Evolutionary conservation across 2,888 invertebrate genomes (phyloP).

Genomic region (Melieria omissa): DNA sequence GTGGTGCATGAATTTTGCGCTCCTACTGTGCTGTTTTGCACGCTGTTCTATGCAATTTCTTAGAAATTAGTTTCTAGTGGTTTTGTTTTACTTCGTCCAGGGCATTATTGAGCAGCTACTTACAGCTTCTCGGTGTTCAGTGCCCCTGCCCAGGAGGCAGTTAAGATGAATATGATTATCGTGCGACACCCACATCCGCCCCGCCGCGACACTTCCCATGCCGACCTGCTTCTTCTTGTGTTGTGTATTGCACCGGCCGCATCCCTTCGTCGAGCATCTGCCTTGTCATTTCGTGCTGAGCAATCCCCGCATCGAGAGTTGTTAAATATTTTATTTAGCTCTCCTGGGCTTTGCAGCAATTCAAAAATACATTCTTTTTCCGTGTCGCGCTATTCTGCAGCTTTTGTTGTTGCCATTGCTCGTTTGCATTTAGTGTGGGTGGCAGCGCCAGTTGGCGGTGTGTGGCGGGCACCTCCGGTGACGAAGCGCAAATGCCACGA

Average conservation of each 20-base stretch:
- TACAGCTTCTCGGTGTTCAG: too few relatives aligned
- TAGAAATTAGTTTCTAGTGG: too few relatives aligned
- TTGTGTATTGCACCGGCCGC: background rate
- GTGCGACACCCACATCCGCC: conserved; percentile 2
- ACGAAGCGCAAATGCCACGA: conserved; percentile 46
- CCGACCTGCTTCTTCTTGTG: background rate
- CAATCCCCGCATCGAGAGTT: background rate
- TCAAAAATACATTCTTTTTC: conserved; percentile 52
- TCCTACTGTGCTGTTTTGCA: too few relatives aligned
- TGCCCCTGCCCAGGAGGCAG: conserved; percentile 5
- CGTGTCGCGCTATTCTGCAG: background rate
- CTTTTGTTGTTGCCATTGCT: conserved; percentile 32
- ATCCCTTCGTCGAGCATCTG: background rate
- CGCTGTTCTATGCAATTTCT: too few relatives aligned
- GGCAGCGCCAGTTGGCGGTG: background rate
- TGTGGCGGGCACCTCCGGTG: conserved; percentile 42
- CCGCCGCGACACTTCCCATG: too few relatives aligned
- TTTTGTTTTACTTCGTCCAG: too few relatives aligned
- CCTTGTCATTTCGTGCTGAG: background rate
- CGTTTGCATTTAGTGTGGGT: conserved; percentile 41
- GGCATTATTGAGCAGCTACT: too few relatives aligned
- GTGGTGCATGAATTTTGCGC: background rate
- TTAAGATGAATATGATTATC: conserved; percentile 34
- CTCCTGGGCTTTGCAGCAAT: conserved; percentile 60
- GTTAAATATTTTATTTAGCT: conserved; percentile 66